Conservation (phyloP, 2,888 invertebrate genomes). For the Chrysolina americana region DNA sequence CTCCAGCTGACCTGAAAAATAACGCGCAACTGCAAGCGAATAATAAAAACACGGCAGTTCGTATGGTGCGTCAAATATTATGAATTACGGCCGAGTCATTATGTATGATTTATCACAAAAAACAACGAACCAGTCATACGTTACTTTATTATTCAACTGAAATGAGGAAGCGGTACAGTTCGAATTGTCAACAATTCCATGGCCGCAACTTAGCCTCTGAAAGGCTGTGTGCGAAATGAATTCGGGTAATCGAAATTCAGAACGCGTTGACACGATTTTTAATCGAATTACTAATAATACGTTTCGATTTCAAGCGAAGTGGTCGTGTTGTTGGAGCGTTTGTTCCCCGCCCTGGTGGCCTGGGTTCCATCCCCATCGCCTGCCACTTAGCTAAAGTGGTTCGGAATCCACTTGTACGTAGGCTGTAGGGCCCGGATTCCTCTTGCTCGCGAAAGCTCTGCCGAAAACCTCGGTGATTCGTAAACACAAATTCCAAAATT, state of each 20-base stretch:
- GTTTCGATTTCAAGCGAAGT: too few species aligned
- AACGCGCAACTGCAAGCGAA: constrained; percentile 42
- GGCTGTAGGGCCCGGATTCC: too few species aligned
- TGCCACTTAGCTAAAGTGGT: too few species aligned
- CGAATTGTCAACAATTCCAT: constrained; percentile 25
- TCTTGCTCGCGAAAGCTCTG: too few species aligned
- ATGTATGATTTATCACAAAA: constrained; percentile 20
- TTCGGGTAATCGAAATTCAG: constrained; percentile 7
- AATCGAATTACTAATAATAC: too few species aligned
- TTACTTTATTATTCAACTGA: constrained; percentile 8
- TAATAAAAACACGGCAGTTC: constrained; percentile 37
- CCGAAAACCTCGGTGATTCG: too few species aligned
- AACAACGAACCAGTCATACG: background rate
- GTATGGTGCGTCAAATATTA: constrained; percentile 22
- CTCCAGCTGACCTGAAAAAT: constrained; percentile 46
- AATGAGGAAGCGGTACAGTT: constrained; percentile 26
- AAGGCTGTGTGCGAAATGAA: constrained; percentile 12
- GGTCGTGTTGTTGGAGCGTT: too few species aligned
- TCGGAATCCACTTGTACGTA: too few species aligned
- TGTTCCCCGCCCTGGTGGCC: too few species aligned
- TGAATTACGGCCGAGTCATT: background rate
- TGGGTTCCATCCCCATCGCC: too few species aligned
- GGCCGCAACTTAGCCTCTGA: constrained; percentile 9
- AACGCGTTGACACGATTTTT: background rate
- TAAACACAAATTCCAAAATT: too few species aligned